A percentile compares a stretch with the other conserved stretches of the same genome.
Evolutionary conservation across 2,113 vertebrate species (phyloP).

Genomic region (Toxotes chatareus): DNA sequence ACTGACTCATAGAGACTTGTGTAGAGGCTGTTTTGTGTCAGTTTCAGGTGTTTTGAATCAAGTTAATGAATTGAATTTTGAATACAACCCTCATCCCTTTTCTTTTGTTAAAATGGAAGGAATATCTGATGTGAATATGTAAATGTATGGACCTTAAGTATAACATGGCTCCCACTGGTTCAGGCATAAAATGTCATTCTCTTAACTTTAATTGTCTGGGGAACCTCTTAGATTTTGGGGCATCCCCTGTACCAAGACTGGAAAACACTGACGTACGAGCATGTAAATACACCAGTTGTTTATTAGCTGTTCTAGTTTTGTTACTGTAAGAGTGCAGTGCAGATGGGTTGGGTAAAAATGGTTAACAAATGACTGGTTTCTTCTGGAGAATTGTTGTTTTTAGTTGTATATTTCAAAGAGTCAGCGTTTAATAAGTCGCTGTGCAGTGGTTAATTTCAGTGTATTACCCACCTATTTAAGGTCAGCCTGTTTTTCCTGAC

Average conservation of each 20-base stretch:
- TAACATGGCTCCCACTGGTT: neutral
- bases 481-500: slow-evolving; percentile 8
- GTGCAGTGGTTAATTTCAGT: neutral
- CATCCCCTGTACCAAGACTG: neutral
- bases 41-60: neutral
- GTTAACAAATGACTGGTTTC: neutral
- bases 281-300: neutral
- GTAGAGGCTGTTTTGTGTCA: neutral
- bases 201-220: neutral
- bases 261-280: neutral
- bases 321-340: neutral
- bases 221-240: neutral
- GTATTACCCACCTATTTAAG: neutral
- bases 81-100: neutral
- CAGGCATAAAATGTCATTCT: too few species aligned
- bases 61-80: neutral
- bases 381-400: neutral
- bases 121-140: neutral
- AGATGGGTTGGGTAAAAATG: neutral
- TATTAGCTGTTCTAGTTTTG: neutral
- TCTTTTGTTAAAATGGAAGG: neutral
- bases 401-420: too few species aligned
- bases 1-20: too few species aligned
- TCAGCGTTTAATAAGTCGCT: neutral
- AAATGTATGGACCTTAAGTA: neutral